Conservation (phyloP, 2,888 invertebrate species). For the Phymatocera aterrima region DNA sequence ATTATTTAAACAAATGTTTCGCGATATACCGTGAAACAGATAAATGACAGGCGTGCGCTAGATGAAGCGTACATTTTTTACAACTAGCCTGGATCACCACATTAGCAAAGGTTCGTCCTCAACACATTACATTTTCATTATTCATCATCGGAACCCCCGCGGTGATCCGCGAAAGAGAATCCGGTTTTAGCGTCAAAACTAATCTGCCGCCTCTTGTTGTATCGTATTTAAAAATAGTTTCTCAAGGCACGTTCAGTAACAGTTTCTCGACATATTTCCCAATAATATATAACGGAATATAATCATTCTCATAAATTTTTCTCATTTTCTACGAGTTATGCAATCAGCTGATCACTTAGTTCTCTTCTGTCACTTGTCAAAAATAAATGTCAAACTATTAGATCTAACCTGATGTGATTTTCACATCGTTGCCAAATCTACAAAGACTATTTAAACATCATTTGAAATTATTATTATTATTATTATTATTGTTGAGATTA, state of each 20-base stretch:
- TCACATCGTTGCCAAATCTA: constrained; percentile 38
- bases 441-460: constrained; percentile 6
- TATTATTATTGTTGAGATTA: no score
- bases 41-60: constrained; percentile 68
- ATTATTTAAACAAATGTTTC: constrained; percentile 72
- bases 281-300: not conserved
- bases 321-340: constrained; percentile 70
- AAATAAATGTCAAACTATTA: constrained; percentile 70
- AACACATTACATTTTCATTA: constrained; percentile 27
- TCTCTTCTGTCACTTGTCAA: constrained; percentile 73
- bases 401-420: constrained; percentile 61
- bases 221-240: constrained; percentile 61
- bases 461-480: constrained; percentile 13
- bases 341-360: constrained; percentile 74
- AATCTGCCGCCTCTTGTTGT: constrained; percentile 55
- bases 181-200: constrained; percentile 59
- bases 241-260: constrained; percentile 50
- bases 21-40: constrained; percentile 69
- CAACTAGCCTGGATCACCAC: constrained; percentile 71
- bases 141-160: constrained; percentile 48
- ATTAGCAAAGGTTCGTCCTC: constrained; percentile 73
- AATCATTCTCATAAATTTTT: constrained; percentile 45
- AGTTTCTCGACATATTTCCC: constrained; percentile 44
- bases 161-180: constrained; percentile 54
- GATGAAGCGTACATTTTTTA: constrained; percentile 73